Evolutionary conservation across 1,140 invertebrate species (phyloP).

Genomic region (Hylaeus volcanicus): DNA sequence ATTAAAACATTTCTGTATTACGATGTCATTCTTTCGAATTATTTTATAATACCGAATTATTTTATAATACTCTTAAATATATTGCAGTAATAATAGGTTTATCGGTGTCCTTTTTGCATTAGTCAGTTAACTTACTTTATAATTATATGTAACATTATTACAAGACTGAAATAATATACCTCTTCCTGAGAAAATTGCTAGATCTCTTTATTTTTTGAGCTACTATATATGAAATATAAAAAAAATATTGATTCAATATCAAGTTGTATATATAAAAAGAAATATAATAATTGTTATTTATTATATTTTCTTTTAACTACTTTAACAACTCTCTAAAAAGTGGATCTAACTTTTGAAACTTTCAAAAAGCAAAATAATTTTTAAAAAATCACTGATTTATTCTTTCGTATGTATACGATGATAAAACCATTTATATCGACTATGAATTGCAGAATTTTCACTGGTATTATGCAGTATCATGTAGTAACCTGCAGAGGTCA

Average conservation of each 20-base stretch:
- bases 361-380: neutral
- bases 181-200: neutral
- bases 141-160: neutral
- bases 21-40: too few relatives aligned
- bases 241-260: neutral
- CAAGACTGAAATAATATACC: neutral
- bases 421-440: neutral
- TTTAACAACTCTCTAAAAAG: too few relatives aligned
- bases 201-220: neutral
- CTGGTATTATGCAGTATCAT: neutral
- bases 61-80: too few relatives aligned
- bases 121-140: neutral
- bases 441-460: neutral
- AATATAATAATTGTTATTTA: neutral
- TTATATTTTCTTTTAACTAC: neutral
- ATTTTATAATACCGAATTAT: too few relatives aligned
- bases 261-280: neutral
- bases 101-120: too few relatives aligned
- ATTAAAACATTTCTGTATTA: too few relatives aligned
- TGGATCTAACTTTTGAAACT: neutral
- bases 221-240: neutral
- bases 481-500: conserved; percentile 1
- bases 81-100: too few relatives aligned
- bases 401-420: neutral
- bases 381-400: neutral